Evolutionary conservation across 2,888 invertebrate genomes (phyloP), one percentile per base, ranked within the genome.

Genomic region (Trichogramma dendrolimi): DNA sequence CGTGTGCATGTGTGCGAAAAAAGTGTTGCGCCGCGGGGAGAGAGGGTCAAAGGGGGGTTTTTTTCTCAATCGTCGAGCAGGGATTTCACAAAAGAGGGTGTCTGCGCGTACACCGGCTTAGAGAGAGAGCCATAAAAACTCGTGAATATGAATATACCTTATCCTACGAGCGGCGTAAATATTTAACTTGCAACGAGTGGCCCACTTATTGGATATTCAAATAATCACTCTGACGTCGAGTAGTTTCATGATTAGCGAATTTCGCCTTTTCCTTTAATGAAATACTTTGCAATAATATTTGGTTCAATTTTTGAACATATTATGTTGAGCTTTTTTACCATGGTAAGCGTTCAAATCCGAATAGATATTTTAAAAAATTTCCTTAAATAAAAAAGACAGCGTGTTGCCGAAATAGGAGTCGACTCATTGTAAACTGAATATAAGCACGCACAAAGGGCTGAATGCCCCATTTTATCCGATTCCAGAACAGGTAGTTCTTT

Each of bases 391-490:
- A 64, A 64, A 54, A 67, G 66, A 70, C 71, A 72, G 75, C 75
- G 73, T 75, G 75, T 76, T 72, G 73, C 72, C 67, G 73, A 69
- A 73, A 76, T 75, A 74, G 69, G 70, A 68, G 70, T 70, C 67
- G 71, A 63, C 54, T 58, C 52, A 50, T 11, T 39, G 50, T 58
- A 63, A 60, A 44, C 39, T 50, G 67, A 61, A 58, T 63, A 63
- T 55, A 64, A 67, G 68, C 55, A 55, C 60, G 60, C 60, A 58
- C 42, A 60, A 67, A 65, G 70, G 70, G 64, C 60, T 66, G 68
- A 68, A 62, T 65, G 70, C 69, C 71, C 67, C 67, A 70, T 71
- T 69, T 70, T 65, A 68, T 66, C 64, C 65, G 58, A 65, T 56
- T 64, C n/a, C 57, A 62, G 65, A 62, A 71, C 72, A 74, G 74